A percentile compares a stretch with the other conserved stretches of the same genome.
Evolutionary conservation across 2,888 invertebrate species (phyloP).

Genomic region (Crossocerus cetratus): DNA sequence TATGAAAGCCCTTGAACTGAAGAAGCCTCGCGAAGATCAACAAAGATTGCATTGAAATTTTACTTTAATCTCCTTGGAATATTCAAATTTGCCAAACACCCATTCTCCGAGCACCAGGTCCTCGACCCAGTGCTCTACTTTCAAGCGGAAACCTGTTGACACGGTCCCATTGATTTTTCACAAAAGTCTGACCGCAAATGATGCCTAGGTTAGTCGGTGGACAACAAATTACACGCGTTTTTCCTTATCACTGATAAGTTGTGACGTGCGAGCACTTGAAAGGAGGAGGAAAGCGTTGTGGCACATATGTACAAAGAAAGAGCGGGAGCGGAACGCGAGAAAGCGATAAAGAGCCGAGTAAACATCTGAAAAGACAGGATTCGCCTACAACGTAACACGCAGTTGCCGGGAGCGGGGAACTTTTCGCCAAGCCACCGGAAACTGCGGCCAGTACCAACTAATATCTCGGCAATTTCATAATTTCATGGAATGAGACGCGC

Average conservation of each 20-base stretch:
- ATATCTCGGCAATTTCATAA: constrained; percentile 53
- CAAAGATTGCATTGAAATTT: too few relatives aligned
- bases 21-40: too few relatives aligned
- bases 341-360: constrained; percentile 25
- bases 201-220: too few relatives aligned
- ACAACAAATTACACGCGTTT: too few relatives aligned
- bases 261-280: constrained; percentile 1
- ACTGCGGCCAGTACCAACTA: constrained; percentile 37
- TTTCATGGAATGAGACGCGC: constrained; percentile 30
- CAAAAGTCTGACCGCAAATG: too few relatives aligned
- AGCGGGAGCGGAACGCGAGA: constrained; percentile 8
- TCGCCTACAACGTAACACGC: constrained; percentile 9
- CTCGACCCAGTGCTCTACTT: too few relatives aligned
- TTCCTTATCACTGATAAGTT: constrained; percentile 46
- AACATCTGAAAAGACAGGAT: constrained; percentile 35
- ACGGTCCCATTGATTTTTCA: too few relatives aligned
- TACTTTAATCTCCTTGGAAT: too few relatives aligned
- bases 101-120: too few relatives aligned
- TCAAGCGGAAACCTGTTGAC: too few relatives aligned
- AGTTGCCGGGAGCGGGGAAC: constrained; percentile 1
- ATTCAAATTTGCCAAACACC: too few relatives aligned
- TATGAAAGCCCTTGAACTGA: too few relatives aligned
- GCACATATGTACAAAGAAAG: background rate
- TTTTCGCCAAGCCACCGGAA: constrained; percentile 27
- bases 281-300: background rate